Conservation (phyloP, 1,140 invertebrate species). For the Tetragnatha versicolor region DNA sequence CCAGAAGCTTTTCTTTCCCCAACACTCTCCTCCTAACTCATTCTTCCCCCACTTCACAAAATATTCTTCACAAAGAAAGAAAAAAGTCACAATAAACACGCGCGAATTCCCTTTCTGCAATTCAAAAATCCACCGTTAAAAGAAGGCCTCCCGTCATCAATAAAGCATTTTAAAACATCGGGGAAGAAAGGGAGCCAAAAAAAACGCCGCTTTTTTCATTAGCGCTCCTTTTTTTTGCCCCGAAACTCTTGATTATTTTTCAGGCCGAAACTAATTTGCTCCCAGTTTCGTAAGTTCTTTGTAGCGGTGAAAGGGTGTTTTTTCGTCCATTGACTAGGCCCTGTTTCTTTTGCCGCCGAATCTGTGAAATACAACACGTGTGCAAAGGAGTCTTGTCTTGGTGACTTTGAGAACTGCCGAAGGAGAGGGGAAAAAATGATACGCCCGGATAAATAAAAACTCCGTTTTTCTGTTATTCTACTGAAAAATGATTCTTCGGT, state of each 20-base stretch:
- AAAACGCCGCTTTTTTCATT: not conserved
- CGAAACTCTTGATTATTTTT: not conserved
- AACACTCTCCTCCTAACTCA: too few species aligned
- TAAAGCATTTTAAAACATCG: not conserved
- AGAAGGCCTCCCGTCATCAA: not conserved
- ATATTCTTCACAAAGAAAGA: too few species aligned
- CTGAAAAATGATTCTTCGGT: too few species aligned
- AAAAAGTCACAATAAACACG: not conserved
- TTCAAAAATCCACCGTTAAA: not conserved
- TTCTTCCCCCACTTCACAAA: too few species aligned
- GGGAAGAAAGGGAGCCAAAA: not conserved
- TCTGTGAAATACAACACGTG: not conserved
- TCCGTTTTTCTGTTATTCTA: not conserved
- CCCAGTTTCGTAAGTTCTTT: conserved; percentile 4
- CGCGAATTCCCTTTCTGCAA: too few species aligned
- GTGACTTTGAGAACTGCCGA: not conserved
- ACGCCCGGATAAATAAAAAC: not conserved
- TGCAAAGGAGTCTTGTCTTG: not conserved
- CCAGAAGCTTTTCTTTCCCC: too few species aligned
- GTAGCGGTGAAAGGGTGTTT: not conserved
- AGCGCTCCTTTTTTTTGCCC: too few species aligned
- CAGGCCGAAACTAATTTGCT: conserved; percentile 9
- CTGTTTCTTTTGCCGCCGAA: not conserved
- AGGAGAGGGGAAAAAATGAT: not conserved
- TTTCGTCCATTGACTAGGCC: not conserved